These are phyloP conservation scores for Eulithis testata DNA, from an alignment of 2,888 invertebrate genomes.

Conservation along the genomic window DNA sequence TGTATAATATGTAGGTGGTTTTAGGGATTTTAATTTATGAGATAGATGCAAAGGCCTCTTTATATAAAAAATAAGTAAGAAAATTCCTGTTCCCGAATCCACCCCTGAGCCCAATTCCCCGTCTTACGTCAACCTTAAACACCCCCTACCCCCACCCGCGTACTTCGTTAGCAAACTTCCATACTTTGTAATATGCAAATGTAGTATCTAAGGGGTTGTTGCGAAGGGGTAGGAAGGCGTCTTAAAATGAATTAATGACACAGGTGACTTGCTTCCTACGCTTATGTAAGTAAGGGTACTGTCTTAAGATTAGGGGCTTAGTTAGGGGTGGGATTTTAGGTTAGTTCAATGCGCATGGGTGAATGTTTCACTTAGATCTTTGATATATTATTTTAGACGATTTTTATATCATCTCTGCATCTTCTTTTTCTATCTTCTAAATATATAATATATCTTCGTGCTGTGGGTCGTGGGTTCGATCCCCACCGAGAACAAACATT, in stretches of 20 bases:
- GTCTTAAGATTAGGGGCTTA: conserved; percentile 23
- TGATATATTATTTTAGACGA: no score
- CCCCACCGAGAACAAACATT: no score
- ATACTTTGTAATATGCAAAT: conserved; percentile 85
- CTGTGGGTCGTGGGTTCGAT: no score
- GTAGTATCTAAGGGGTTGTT: conserved; percentile 71
- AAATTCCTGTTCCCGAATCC: conserved; percentile 44
- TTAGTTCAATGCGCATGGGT: conserved; percentile 5
- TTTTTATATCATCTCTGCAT: no score
- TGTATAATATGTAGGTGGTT: no score
- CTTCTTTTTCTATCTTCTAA: no score
- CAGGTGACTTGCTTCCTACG: conserved; percentile 60
- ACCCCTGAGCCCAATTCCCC: conserved; percentile 78
- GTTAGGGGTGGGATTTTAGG: conserved; percentile 11
- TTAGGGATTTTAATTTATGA: no score
- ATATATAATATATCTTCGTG: no score
- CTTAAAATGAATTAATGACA: conserved; percentile 85
- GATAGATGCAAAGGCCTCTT: no score
- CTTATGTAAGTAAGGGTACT: conserved; percentile 32
- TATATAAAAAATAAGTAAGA: no score
- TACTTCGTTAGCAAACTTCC: conserved; percentile 82
- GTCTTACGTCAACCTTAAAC: conserved; percentile 80
- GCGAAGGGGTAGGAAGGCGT: conserved; percentile 56
- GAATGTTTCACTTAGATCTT: background rate
- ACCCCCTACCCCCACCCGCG: conserved; percentile 48